These are phyloP conservation scores for Platorchestia sp. DNA, from an alignment of 1,140 invertebrate genomes.

Conservation along the genomic window DNA sequence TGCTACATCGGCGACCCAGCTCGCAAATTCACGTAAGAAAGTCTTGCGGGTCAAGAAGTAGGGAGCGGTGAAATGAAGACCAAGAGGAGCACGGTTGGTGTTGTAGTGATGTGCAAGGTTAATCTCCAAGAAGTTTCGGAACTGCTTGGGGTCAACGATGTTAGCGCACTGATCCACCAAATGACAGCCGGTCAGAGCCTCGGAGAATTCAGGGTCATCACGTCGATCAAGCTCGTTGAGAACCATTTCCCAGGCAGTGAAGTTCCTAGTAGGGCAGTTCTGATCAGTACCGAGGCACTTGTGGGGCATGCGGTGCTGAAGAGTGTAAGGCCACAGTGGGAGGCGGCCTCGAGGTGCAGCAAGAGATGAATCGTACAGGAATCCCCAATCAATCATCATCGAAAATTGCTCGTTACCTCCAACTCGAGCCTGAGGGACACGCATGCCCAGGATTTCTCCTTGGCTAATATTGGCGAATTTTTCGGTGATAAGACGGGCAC, in stretches of 20 bases:
- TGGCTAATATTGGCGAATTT: conserved; percentile 72
- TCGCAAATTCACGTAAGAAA: conserved; percentile 69
- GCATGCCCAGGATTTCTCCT: conserved; percentile 73
- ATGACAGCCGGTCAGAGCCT: conserved; percentile 69
- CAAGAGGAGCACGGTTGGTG: conserved; percentile 70
- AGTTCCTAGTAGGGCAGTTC: conserved; percentile 68
- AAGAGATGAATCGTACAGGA: conserved; percentile 73
- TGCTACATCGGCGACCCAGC: conserved; percentile 70
- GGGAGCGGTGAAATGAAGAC: conserved; percentile 70
- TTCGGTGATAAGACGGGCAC: conserved; percentile 71
- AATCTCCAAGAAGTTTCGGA: conserved; percentile 69
- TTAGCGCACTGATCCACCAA: conserved; percentile 70
- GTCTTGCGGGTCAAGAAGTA: conserved; percentile 69
- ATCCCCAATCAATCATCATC: conserved; percentile 72
- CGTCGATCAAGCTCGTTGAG: conserved; percentile 69
- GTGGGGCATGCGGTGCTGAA: conserved; percentile 72
- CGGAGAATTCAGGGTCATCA: conserved; percentile 68
- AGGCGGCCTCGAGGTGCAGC: conserved; percentile 71
- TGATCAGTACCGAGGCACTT: conserved; percentile 69
- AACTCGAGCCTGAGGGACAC: conserved; percentile 72
- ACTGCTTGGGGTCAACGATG: conserved; percentile 67
- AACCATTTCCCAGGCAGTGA: conserved; percentile 69
- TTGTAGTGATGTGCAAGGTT: conserved; percentile 71
- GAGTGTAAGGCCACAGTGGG: conserved; percentile 73
- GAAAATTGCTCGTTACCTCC: conserved; percentile 73